Evolutionary conservation across 2,888 invertebrate genomes (phyloP).

Genomic region (Argynnis bischoffii): DNA sequence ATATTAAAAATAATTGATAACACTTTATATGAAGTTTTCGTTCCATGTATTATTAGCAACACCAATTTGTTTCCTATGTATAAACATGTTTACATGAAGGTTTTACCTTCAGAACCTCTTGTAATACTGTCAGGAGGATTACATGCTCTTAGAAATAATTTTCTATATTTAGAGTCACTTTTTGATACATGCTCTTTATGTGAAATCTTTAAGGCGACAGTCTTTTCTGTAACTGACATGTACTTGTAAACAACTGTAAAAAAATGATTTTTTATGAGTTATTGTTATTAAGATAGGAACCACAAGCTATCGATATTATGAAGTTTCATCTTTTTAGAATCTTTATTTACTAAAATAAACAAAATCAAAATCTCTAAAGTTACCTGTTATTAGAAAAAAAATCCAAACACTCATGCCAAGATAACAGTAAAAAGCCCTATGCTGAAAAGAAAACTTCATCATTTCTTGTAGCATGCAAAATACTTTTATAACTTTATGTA

Average conservation of each 20-base stretch:
- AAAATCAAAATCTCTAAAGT: background rate
- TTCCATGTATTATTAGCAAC: too few relatives aligned
- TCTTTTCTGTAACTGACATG: slow-evolving; percentile 83
- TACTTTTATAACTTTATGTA: slow-evolving; percentile 4
- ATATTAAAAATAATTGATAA: too few relatives aligned
- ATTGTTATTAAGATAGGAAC: background rate
- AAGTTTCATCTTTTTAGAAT: too few relatives aligned
- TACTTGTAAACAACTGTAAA: slow-evolving; percentile 90
- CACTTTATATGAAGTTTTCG: too few relatives aligned
- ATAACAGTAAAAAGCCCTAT: slow-evolving; percentile 91
- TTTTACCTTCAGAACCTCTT: slow-evolving; percentile 88
- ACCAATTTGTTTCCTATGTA: background rate
- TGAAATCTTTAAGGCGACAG: slow-evolving; percentile 63
- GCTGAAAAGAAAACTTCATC: slow-evolving; percentile 83
- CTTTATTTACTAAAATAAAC: background rate
- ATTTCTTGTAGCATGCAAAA: slow-evolving; percentile 56
- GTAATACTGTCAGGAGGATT: slow-evolving; percentile 87
- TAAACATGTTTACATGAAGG: background rate
- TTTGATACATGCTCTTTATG: slow-evolving; percentile 79
- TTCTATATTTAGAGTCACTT: slow-evolving; percentile 84
- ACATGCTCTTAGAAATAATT: slow-evolving; percentile 85
- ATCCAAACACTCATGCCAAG: slow-evolving; percentile 90
- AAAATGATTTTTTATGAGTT: slow-evolving; percentile 15
- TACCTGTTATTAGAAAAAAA: slow-evolving; percentile 28
- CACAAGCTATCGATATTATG: background rate